phyloP scores from a whole-genome alignment of 2,797 vertebrate genomes.

The Psittacula derbiana region DNA sequence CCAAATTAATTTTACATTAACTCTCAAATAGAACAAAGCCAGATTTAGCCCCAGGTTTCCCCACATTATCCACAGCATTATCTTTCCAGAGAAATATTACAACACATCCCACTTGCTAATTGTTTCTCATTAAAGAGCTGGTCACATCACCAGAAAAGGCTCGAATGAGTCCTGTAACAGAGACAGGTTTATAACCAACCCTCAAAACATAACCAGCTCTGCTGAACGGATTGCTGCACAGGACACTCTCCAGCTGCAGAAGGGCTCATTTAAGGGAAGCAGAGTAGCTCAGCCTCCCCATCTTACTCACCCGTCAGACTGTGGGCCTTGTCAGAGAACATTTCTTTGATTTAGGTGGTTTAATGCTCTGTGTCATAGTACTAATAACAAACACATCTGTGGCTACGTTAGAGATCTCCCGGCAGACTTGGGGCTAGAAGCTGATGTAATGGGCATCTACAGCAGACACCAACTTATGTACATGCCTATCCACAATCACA shows the following conservation, averaged over 20 bases:
- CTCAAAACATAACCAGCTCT: background rate
- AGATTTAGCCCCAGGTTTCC: background rate
- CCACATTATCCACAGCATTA: background rate
- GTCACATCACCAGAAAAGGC: background rate
- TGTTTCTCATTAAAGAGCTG: background rate
- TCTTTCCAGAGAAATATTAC: background rate
- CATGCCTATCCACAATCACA: background rate
- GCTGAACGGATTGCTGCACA: background rate
- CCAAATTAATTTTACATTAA: background rate
- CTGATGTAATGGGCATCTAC: constrained; percentile 1
- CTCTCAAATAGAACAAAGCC: background rate
- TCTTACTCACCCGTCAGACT: background rate
- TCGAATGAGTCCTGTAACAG: background rate
- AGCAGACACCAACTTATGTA: background rate
- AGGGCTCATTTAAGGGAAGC: background rate
- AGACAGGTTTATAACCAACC: background rate
- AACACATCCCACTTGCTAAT: background rate
- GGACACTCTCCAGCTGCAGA: background rate
- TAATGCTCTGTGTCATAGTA: background rate
- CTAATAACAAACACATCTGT: background rate
- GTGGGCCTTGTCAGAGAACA: background rate
- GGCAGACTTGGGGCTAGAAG: background rate
- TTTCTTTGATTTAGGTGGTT: background rate
- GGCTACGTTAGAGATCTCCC: background rate
- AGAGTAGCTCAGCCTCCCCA: background rate